Percentiles rank a stretch among this genome's conserved stretches.
Evolutionary conservation across 2,888 invertebrate species (phyloP).

Genomic region (Serrognathus titanus): DNA sequence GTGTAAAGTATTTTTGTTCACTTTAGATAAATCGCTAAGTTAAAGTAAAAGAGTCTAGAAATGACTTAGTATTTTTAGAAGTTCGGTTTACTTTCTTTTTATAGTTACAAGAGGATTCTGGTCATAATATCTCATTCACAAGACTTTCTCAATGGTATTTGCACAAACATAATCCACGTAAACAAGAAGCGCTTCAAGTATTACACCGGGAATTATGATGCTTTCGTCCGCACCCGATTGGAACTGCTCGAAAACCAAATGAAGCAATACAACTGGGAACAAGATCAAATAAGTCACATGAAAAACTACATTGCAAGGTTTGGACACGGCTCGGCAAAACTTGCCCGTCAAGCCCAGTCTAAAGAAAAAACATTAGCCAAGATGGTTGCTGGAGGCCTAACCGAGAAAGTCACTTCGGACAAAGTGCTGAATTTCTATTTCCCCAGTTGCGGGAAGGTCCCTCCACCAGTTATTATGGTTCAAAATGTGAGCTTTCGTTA

Average conservation of each 20-base stretch:
- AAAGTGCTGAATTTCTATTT: conserved; percentile 94
- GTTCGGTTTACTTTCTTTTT: conserved; percentile 24
- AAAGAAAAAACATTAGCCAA: conserved; percentile 99
- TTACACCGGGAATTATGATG: conserved; percentile 90
- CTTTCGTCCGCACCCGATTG: conserved; percentile 88
- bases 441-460: conserved; percentile 91
- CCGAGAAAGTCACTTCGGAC: conserved; percentile 90
- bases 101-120: conserved; percentile 89
- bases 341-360: conserved; percentile 98
- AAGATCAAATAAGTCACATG: conserved; percentile 98
- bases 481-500: conserved; percentile 97
- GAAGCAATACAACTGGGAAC: conserved; percentile 99
- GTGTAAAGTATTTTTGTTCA: neutral
- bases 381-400: conserved; percentile 97
- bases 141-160: conserved; percentile 97
- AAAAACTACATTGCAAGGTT: conserved; percentile 99
- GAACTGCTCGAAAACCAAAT: conserved; percentile 97
- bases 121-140: conserved; percentile 99
- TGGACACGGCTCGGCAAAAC: conserved; percentile 98
- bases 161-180: conserved; percentile 94
- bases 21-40: too few relatives aligned
- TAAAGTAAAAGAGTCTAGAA: too few relatives aligned
- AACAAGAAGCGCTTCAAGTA: conserved; percentile 90
- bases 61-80: neutral
- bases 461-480: conserved; percentile 99